These are phyloP conservation scores for Sebastolobus alascanus DNA, from an alignment of 2,797 vertebrate genomes.

Conservation along the genomic window DNA sequence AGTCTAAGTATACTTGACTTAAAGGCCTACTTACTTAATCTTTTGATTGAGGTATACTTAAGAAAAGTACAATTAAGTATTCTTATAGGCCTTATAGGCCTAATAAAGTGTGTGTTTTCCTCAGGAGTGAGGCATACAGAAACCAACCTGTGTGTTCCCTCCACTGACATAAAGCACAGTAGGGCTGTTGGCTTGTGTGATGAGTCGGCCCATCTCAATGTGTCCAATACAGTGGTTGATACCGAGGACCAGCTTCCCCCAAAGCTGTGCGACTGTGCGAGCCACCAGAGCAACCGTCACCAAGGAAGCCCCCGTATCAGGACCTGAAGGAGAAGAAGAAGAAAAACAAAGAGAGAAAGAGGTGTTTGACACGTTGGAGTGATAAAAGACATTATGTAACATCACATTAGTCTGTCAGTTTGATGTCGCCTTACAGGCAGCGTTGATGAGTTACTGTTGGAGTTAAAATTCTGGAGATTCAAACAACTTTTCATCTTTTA, in stretches of 20 bases:
- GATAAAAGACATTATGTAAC: no score
- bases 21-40: no score
- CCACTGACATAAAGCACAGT: conserved; percentile 94
- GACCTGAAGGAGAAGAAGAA: conserved; percentile 80
- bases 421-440: background rate
- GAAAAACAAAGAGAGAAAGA: background rate
- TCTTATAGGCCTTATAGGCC: no score
- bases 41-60: no score
- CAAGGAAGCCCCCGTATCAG: conserved; percentile 93
- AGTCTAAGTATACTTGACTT: no score
- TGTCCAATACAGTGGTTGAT: conserved; percentile 96
- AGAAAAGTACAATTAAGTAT: no score
- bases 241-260: conserved; percentile 90
- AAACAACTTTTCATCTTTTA: no score
- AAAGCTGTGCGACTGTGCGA: conserved; percentile 91
- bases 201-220: conserved; percentile 94
- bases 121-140: background rate
- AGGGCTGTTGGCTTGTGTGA: conserved; percentile 89
- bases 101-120: no score
- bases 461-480: no score
- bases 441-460: accelerated
- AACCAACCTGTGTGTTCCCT: conserved; percentile 94
- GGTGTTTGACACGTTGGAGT: background rate
- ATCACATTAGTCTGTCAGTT: background rate
- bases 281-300: conserved; percentile 91